Base-by-base conservation (phyloP, 2,888 invertebrate species). In the Colostygia pectinataria region DNA sequence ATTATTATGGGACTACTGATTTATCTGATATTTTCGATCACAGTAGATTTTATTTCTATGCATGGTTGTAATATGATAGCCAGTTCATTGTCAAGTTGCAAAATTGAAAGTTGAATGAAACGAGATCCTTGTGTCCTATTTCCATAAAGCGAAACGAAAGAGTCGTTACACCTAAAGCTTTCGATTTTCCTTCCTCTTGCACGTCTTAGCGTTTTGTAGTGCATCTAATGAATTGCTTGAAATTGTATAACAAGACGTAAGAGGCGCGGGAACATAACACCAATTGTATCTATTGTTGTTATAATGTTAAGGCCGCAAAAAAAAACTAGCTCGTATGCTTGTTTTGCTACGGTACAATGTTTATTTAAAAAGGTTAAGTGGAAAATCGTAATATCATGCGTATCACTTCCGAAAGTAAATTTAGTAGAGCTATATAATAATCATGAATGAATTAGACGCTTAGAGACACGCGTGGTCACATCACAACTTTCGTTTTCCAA, bases 161-260 rank as follows among this genome's bases (percentile, higher is more conserved):
- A 65, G 59, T 65, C 58, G 60, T 57, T 58, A 59, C 63, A 60
- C 55, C 50, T 50, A 34, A 67, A 68, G 67, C 68, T 79, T 74
- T 72, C 65, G 59, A 69, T 71, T 74, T 74, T 72, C 68, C 74
- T 76, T 76, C 70, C 74, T 74, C 53, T 64, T 75, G 63, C 63
- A 61, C 65, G 60, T 66, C 65, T 66, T 63, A 64, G 62, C 66
- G 61, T 63, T 71, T 71, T 64, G 66, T 68, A 71, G 69, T 72
- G 65, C 57, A 67, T 72, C 59, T 71, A 68, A 76, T 77, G 65
- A 72, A 80, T 71, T 72, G 74, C 68, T 64, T 71, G 71, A 74
- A 81, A 77, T 86, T 86, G 83, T 84, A 80, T 86, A 87, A 88
- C 71, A 75, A 75, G 68, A 72, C 75, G 80, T 85, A 87, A 88